Percentiles rank a stretch among this genome's conserved stretches.
phyloP scores from a whole-genome alignment of 2,888 invertebrate genomes.

The Rhagium mordax region DNA sequence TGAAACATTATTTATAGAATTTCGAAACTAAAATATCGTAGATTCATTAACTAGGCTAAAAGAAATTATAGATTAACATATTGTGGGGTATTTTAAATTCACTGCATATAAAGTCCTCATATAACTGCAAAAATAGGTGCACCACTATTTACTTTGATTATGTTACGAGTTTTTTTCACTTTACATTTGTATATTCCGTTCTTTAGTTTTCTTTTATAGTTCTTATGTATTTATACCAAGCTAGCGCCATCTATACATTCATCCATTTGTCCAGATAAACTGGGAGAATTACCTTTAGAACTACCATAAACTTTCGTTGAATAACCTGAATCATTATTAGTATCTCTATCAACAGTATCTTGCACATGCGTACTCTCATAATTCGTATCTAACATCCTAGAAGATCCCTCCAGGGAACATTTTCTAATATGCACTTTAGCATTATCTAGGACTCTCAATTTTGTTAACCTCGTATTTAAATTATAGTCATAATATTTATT shows the following conservation, averaged over 20 bases:
- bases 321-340: slow-evolving; percentile 89
- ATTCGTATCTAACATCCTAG: slow-evolving; percentile 34
- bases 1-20: too few species aligned
- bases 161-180: too few species aligned
- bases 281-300: slow-evolving; percentile 84
- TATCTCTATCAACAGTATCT: slow-evolving; percentile 74
- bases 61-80: too few species aligned
- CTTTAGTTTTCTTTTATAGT: too few species aligned
- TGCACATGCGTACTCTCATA: slow-evolving; percentile 45
- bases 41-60: too few species aligned
- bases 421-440: slow-evolving; percentile 43
- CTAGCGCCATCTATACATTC: slow-evolving; percentile 75
- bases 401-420: slow-evolving; percentile 14
- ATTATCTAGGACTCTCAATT: slow-evolving; percentile 64
- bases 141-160: too few species aligned
- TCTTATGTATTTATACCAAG: slow-evolving; percentile 70
- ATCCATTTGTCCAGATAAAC: slow-evolving; percentile 75
- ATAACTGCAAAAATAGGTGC: too few species aligned
- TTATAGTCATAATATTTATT: slow-evolving; percentile 56
- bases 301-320: slow-evolving; percentile 87
- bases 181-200: too few species aligned
- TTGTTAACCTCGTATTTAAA: slow-evolving; percentile 64
- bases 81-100: too few species aligned
- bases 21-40: too few species aligned
- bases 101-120: too few species aligned